Evolutionary conservation across 2,113 vertebrate species (phyloP).

Genomic region (Tretioscincus oriximinensis): DNA sequence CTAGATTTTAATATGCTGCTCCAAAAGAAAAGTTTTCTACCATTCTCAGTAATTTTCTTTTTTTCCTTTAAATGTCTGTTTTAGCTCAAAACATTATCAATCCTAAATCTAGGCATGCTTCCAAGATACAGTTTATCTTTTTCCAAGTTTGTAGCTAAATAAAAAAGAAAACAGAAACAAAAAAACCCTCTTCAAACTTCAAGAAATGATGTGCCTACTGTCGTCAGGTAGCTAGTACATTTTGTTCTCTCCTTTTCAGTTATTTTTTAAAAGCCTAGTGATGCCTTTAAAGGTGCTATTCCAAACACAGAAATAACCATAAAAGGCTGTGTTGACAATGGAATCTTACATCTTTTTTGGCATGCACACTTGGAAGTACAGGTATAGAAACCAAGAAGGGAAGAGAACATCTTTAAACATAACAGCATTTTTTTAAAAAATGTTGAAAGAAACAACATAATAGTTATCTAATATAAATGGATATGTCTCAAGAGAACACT

Average conservation of each 20-base stretch:
- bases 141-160: not conserved
- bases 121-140: not conserved
- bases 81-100: not conserved
- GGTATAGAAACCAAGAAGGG: not conserved
- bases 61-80: not conserved
- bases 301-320: constrained; percentile 15
- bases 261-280: not conserved
- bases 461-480: not conserved
- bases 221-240: not conserved
- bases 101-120: not conserved
- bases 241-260: not conserved
- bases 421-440: not conserved
- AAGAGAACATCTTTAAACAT: not conserved
- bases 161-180: not conserved
- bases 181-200: not conserved
- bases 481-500: not conserved
- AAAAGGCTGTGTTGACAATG: not conserved
- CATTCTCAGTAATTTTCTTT: not conserved
- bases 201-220: not conserved
- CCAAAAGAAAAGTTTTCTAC: not conserved
- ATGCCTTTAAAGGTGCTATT: not conserved
- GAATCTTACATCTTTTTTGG: not conserved
- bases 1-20: not conserved
- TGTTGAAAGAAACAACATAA: not conserved
- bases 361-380: not conserved